Conservation (phyloP, 2,113 vertebrate genomes). For the Channa maculata region DNA sequence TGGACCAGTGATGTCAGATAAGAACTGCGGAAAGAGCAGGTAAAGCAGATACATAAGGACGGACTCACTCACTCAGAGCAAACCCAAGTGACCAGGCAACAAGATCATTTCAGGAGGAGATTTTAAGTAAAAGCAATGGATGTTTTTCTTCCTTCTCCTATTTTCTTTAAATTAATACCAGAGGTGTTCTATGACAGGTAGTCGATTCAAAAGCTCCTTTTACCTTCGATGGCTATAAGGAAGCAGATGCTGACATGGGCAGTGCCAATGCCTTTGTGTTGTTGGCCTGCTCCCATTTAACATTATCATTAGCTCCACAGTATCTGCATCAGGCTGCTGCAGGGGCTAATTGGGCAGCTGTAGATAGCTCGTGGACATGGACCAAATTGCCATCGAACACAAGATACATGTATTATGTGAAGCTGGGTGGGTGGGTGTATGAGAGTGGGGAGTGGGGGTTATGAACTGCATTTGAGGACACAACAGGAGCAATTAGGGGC, state of each 20-base stretch:
- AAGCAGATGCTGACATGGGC: neutral
- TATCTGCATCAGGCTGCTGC: neutral
- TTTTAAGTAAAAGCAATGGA: neutral
- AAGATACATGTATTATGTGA: neutral
- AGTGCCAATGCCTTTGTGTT: neutral
- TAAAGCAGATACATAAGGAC: neutral
- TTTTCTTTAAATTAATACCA: neutral
- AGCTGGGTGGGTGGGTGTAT: neutral
- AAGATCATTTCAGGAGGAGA: neutral
- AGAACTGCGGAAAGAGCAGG: conserved; percentile 4
- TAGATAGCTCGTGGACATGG: conserved; percentile 16
- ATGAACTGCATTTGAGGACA: neutral
- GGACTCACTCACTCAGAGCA: neutral
- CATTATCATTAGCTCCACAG: neutral
- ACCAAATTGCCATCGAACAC: conserved; percentile 4
- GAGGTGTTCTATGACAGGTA: neutral
- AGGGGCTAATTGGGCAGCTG: conserved; percentile 33
- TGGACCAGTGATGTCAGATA: conserved; percentile 31
- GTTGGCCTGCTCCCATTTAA: neutral
- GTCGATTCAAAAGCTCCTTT: conserved; percentile 6
- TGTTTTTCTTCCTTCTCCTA: neutral
- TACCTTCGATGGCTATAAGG: conserved; percentile 11
- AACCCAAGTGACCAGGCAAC: neutral
- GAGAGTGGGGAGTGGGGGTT: neutral
- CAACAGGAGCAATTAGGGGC: conserved; percentile 47